Evolutionary conservation across 1,140 invertebrate species (phyloP).

Genomic region (Doryteuthis pealeii): DNA sequence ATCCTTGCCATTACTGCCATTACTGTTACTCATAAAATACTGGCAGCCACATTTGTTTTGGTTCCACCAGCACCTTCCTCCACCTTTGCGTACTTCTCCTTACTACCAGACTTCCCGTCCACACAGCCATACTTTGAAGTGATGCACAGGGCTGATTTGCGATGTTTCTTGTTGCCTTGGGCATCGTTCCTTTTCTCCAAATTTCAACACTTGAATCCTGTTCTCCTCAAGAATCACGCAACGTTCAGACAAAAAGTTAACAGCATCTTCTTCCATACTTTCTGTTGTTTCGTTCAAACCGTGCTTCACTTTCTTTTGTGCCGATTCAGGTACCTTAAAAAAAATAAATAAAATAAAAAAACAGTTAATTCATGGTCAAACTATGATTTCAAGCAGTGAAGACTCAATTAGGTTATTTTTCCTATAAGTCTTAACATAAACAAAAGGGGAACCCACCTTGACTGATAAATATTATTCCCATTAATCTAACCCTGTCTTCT

Average conservation of each 20-base stretch:
- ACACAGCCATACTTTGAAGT: slow-evolving; percentile 9
- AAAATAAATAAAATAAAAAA: not conserved
- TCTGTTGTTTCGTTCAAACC: slow-evolving; percentile 50
- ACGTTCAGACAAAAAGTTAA: slow-evolving; percentile 44
- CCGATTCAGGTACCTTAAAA: slow-evolving; percentile 51
- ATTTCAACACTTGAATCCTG: slow-evolving; percentile 16
- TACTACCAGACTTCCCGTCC: not conserved
- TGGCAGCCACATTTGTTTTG: not conserved
- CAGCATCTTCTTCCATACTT: slow-evolving; percentile 51
- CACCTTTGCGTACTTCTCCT: slow-evolving; percentile 5
- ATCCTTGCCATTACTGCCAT: not conserved
- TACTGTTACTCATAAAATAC: not conserved
- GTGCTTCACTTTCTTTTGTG: slow-evolving; percentile 58
- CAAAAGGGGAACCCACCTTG: no score
- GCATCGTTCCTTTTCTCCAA: slow-evolving; percentile 12
- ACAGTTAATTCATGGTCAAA: no score
- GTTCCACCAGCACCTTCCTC: not conserved
- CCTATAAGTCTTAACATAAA: no score
- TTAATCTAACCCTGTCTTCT: no score
- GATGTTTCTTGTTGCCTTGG: slow-evolving; percentile 9
- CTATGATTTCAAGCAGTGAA: no score
- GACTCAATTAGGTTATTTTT: no score
- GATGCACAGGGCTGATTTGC: slow-evolving; percentile 34
- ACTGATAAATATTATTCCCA: no score
- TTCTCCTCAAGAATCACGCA: slow-evolving; percentile 22